phyloP scores from a whole-genome alignment of 2,888 invertebrate species.

The Callyntrura sp. region DNA sequence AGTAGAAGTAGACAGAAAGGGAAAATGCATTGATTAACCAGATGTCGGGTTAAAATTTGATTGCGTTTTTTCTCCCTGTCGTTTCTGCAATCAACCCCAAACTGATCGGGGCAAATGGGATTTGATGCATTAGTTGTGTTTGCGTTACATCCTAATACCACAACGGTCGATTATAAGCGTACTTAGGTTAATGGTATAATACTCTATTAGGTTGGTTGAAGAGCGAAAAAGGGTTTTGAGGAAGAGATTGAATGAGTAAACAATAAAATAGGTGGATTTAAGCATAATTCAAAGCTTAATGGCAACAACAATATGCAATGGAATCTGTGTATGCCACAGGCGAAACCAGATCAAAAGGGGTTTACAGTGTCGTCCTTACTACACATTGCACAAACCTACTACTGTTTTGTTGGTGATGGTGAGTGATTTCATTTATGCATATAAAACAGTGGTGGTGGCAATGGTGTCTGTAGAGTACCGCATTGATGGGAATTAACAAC shows the following conservation, averaged over 20 bases:
- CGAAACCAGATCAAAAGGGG: neutral
- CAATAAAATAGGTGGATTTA: neutral
- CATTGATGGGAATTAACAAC: neutral
- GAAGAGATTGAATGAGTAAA: neutral
- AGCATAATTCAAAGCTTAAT: neutral
- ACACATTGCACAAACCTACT: neutral
- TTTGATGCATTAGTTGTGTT: too few relatives aligned
- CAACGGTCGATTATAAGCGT: too few relatives aligned
- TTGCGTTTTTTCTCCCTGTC: neutral
- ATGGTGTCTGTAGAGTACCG: neutral
- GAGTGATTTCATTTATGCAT: neutral
- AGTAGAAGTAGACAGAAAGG: neutral
- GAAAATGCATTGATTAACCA: slow-evolving; percentile 5
- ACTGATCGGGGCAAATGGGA: neutral
- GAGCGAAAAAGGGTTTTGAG: neutral
- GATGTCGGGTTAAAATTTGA: neutral
- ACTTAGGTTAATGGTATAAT: too few relatives aligned
- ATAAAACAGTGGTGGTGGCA: neutral
- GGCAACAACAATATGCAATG: neutral
- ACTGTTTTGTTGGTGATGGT: too few relatives aligned
- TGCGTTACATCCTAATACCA: too few relatives aligned
- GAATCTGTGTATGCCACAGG: neutral
- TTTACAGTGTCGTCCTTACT: neutral
- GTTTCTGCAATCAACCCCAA: neutral
- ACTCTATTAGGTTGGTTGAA: too few relatives aligned